These are phyloP conservation scores for Pristionchus arcanus DNA, from an alignment of 2,888 invertebrate genomes.

Conservation along the genomic window DNA sequence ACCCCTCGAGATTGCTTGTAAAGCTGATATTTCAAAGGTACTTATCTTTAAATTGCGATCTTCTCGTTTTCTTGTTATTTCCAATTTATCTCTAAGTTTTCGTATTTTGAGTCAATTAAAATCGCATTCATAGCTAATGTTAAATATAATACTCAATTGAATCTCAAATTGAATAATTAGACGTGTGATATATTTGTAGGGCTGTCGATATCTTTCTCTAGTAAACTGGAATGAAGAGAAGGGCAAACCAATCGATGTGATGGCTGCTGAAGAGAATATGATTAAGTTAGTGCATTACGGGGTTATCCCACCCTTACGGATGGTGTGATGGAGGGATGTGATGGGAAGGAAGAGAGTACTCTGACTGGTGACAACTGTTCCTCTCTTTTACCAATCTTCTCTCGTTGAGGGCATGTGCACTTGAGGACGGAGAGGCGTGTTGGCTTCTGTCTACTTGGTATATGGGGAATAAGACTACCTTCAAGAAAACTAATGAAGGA, in stretches of 20 bases:
- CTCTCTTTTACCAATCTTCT: not conserved
- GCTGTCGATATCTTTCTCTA: slow-evolving; percentile 69
- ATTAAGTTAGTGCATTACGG: slow-evolving; percentile 62
- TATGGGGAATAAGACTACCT: slow-evolving; percentile 75
- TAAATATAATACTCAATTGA: too few relatives aligned
- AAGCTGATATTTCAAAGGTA: slow-evolving; percentile 63
- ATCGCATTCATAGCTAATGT: too few relatives aligned
- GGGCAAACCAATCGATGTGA: slow-evolving; percentile 68
- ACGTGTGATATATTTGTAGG: slow-evolving; percentile 29
- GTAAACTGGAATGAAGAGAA: slow-evolving; percentile 76
- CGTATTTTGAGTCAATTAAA: too few relatives aligned
- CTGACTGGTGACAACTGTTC: not conserved
- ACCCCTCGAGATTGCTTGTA: slow-evolving; percentile 74
- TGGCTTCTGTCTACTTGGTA: slow-evolving; percentile 77
- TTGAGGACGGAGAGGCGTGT: slow-evolving; percentile 76
- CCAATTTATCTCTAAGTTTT: not conserved
- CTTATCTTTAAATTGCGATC: not conserved
- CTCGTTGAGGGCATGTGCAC: slow-evolving; percentile 65
- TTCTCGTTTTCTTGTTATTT: not conserved
- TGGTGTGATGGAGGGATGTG: not conserved
- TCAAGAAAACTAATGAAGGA: slow-evolving; percentile 62
- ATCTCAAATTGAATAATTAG: too few relatives aligned
- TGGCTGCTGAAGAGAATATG: slow-evolving; percentile 74
- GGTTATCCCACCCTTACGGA: not conserved
- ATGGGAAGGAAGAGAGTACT: too few relatives aligned